These are phyloP conservation scores for Squalus acanthias DNA, from an alignment of 2,797 vertebrate species.

Conservation along the genomic window DNA sequence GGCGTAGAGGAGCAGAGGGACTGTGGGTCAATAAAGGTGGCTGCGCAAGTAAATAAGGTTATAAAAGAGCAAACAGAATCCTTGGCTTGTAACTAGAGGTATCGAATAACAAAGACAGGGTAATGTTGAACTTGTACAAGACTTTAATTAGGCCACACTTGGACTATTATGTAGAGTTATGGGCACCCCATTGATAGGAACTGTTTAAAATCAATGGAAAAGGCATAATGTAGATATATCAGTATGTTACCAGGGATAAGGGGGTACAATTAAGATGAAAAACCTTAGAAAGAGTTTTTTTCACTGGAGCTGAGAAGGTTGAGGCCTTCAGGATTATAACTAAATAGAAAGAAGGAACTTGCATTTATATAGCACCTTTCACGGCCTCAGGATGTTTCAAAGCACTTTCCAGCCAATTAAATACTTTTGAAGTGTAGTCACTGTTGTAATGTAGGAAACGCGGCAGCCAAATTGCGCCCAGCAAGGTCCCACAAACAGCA, in stretches of 20 bases:
- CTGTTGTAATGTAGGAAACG: neutral
- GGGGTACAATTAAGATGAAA: neutral
- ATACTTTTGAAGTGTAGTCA: neutral
- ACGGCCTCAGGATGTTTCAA: neutral
- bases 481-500: neutral
- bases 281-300: neutral
- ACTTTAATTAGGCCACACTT: neutral
- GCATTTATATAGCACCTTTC: neutral
- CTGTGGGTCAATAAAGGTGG: neutral
- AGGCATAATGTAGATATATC: neutral
- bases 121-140: neutral
- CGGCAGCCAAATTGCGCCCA: neutral
- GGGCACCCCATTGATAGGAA: neutral
- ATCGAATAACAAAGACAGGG: neutral
- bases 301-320: neutral
- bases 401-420: neutral
- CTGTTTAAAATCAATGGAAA: neutral
- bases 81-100: neutral
- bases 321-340: neutral
- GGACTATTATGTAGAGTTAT: neutral
- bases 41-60: neutral
- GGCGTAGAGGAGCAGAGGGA: neutral
- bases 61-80: neutral
- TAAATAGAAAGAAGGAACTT: neutral
- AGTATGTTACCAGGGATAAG: neutral